Evolutionary conservation across 2,797 vertebrate species (phyloP).

Genomic region (Craterocephalus amniculus): DNA sequence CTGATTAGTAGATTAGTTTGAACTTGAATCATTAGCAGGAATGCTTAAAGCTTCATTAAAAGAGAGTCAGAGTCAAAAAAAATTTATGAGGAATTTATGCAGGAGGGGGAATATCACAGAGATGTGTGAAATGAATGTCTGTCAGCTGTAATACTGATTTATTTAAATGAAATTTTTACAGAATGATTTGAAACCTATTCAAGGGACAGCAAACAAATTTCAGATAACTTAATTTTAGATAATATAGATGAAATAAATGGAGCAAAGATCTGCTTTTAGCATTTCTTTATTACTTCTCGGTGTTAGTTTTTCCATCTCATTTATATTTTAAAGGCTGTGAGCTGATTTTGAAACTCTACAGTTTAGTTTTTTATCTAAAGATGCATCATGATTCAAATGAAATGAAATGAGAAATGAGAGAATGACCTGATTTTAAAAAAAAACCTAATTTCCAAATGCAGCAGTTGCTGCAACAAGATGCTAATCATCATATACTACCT

Average conservation of each 20-base stretch:
- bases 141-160: constrained; percentile 1
- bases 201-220: background rate
- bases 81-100: background rate
- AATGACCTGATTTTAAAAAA: background rate
- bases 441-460: background rate
- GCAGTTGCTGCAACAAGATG: constrained; percentile 8
- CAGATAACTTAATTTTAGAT: background rate
- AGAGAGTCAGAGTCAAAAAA: background rate
- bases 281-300: background rate
- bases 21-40: background rate
- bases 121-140: constrained; percentile 28
- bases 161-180: constrained; percentile 1
- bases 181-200: background rate
- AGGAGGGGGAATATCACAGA: constrained; percentile 9
- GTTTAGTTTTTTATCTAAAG: constrained; percentile 46
- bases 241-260: background rate
- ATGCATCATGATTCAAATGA: background rate
- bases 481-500: constrained; percentile 4
- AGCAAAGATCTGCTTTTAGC: background rate
- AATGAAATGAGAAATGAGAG: constrained; percentile 65
- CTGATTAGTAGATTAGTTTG: background rate
- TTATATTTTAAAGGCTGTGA: background rate
- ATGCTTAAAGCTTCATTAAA: background rate
- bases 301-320: constrained; percentile 12
- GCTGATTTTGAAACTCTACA: background rate